phyloP scores from a whole-genome alignment of 2,888 invertebrate genomes.

The Prosapia bicincta region DNA sequence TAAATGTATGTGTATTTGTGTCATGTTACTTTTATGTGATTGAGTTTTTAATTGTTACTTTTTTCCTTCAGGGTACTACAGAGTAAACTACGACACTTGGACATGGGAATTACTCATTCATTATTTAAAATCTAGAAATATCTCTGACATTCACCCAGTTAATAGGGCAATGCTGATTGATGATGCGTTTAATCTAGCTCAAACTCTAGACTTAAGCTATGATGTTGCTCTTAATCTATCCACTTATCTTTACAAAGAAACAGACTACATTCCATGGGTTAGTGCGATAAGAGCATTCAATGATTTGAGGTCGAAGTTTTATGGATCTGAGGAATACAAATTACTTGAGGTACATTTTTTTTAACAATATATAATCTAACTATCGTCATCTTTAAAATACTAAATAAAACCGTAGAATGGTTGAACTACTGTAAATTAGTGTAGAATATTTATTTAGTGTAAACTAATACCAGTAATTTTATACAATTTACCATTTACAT shows the following conservation, averaged over 20 bases:
- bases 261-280: slow-evolving; percentile 65
- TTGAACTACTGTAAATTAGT: too few species aligned
- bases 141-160: slow-evolving; percentile 53
- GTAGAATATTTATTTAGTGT: too few species aligned
- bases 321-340: not conserved
- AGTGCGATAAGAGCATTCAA: slow-evolving; percentile 54
- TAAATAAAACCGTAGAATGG: too few species aligned
- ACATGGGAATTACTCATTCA: slow-evolving; percentile 56
- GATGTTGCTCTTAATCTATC: slow-evolving; percentile 59
- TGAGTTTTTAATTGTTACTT: too few species aligned
- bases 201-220: slow-evolving; percentile 56
- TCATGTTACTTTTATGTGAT: too few species aligned
- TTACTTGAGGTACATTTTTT: slow-evolving; percentile 7
- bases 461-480: too few species aligned
- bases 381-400: too few species aligned
- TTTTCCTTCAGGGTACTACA: slow-evolving; percentile 52
- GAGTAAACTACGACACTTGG: slow-evolving; percentile 58
- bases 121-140: slow-evolving; percentile 45
- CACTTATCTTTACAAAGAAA: slow-evolving; percentile 59
- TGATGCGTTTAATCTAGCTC: slow-evolving; percentile 65
- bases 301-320: not conserved
- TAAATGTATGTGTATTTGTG: too few species aligned
- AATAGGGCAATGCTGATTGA: slow-evolving; percentile 69
- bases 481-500: too few species aligned
- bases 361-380: too few species aligned